Evolutionary conservation across 2,888 invertebrate genomes (phyloP).

Genomic region (Oxytorus armatus): DNA sequence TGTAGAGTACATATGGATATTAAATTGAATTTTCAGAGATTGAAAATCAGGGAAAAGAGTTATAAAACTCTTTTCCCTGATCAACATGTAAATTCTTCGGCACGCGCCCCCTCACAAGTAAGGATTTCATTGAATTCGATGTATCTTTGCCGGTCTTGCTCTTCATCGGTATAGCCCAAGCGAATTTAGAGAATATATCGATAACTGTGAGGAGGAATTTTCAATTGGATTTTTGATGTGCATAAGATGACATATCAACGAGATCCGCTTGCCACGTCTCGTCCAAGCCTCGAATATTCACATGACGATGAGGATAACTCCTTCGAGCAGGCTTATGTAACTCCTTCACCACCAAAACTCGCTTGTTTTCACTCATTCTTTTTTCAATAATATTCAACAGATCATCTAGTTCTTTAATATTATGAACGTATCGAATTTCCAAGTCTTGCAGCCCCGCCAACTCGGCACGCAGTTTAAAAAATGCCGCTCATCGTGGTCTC

Average conservation of each 20-base stretch:
- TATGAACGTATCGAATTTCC: not conserved
- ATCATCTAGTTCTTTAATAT: not conserved
- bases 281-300: too few species aligned
- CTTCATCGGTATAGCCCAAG: constrained; percentile 79
- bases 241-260: constrained; percentile 77
- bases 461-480: too few species aligned
- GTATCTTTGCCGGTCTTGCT: constrained; percentile 63
- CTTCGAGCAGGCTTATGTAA: constrained; percentile 80
- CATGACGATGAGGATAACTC: too few species aligned
- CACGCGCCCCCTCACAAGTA: constrained; percentile 49
- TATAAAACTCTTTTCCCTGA: constrained; percentile 65
- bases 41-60: constrained; percentile 46
- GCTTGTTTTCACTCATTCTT: not conserved
- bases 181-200: too few species aligned
- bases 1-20: constrained; percentile 51
- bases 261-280: constrained; percentile 84
- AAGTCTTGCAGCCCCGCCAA: constrained; percentile 4
- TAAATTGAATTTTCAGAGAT: constrained; percentile 19
- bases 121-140: constrained; percentile 42
- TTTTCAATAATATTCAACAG: not conserved
- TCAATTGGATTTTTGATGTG: constrained; percentile 76
- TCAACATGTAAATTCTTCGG: too few species aligned
- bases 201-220: constrained; percentile 79
- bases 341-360: constrained; percentile 73
- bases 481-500: too few species aligned